These are phyloP conservation scores for Setophaga petechia DNA, from an alignment of 2,113 vertebrate genomes.

Conservation along the genomic window DNA sequence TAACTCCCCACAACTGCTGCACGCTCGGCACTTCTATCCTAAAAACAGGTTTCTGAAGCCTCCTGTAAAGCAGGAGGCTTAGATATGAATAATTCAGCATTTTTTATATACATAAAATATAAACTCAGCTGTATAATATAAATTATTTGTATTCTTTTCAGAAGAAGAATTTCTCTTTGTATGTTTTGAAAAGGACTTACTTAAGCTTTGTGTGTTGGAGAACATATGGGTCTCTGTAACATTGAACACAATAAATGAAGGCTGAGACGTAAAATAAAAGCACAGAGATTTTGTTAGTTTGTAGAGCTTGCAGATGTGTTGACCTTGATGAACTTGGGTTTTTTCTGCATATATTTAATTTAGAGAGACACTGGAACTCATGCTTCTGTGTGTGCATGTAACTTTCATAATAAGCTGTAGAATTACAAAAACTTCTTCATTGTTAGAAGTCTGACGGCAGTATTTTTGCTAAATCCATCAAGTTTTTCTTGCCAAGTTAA, in stretches of 20 bases:
- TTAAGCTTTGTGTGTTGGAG: background rate
- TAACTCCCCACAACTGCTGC: background rate
- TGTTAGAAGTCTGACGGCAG: background rate
- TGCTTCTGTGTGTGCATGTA: background rate
- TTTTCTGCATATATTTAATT: background rate
- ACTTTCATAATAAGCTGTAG: background rate
- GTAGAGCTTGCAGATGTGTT: background rate
- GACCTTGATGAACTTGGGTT: background rate
- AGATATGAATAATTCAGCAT: background rate
- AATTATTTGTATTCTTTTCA: conserved; percentile 1
- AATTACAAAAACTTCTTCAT: background rate
- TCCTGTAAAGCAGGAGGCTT: background rate
- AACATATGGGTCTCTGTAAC: background rate
- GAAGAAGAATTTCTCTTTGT: background rate
- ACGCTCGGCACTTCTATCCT: background rate
- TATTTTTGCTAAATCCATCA: background rate
- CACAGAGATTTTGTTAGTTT: background rate
- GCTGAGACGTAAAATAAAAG: background rate
- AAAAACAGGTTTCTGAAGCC: background rate
- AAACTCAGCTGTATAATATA: background rate
- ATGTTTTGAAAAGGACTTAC: background rate
- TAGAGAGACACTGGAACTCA: background rate
- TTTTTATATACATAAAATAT: conserved; percentile 25
- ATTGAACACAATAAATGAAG: background rate
- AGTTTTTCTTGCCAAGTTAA: background rate